Percentiles rank a stretch among this genome's conserved stretches.
Evolutionary conservation across 2,888 invertebrate genomes (phyloP).

Genomic region (Lasioglossum morio): DNA sequence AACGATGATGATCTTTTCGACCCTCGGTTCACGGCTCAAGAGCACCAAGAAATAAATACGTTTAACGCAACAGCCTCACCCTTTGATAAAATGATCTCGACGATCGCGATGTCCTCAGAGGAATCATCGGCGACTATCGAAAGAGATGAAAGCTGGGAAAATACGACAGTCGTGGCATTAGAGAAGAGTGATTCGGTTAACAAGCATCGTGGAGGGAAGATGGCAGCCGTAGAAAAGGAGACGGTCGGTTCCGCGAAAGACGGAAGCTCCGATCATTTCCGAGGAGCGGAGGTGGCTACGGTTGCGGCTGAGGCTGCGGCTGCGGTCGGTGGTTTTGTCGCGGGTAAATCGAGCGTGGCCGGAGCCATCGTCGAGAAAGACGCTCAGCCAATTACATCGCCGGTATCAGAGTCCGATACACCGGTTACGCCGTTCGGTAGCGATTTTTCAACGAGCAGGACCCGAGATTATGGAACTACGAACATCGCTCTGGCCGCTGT

Average conservation of each 20-base stretch:
- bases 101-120: neutral
- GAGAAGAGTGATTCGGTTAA: neutral
- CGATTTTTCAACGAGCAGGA: neutral
- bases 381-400: neutral
- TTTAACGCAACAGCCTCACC: neutral
- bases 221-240: neutral
- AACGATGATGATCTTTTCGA: neutral
- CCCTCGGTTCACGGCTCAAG: too few relatives aligned
- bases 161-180: neutral
- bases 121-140: neutral
- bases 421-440: neutral
- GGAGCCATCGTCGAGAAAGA: neutral
- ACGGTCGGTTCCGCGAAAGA: neutral
- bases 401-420: slow-evolving; percentile 4
- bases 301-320: neutral
- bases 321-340: neutral
- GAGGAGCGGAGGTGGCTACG: neutral
- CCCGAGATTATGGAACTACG: neutral
- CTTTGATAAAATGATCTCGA: neutral
- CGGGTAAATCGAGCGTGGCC: neutral
- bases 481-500: neutral
- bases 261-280: neutral
- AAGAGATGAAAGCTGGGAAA: neutral
- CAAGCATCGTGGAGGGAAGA: neutral
- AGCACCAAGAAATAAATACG: neutral